Base-by-base conservation (phyloP, 2,797 vertebrate genomes). In the Mus minutoides region DNA sequence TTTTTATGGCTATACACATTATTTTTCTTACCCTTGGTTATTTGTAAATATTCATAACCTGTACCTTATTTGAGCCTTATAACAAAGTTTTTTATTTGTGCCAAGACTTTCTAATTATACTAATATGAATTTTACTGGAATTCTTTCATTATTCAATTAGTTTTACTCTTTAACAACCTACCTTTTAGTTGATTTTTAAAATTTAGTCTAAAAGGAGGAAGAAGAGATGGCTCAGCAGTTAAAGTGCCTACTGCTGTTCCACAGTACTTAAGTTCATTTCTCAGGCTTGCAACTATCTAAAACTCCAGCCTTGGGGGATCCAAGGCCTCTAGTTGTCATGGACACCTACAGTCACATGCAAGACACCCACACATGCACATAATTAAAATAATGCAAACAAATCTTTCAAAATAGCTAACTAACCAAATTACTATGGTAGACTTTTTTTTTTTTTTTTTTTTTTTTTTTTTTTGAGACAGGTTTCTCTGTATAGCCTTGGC, bases 171-270 rank as follows among this genome's bases (percentile, higher is more conserved):
- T 76, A 7, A 90, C 56, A 88, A 37, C 29, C 79, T 64, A 94
- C 79, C 5, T 93, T 96, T 86, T 85, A 6, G 73, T 8, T 37
- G 29, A 26, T 71, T 95, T 91, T 80, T 46, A 86, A 92, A 79
- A 88, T 75, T 90, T 67, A 94, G 4, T 49, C 6, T 90, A 31
- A 12, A 14, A 37, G 52, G 11, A 80, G 12, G 71, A 21, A 37
- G 3, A 34, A 80, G 34, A 56, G 34, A 80, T 37, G 21, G 17
- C 16, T 2, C 21, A 37, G 19, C 49, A 56, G 2, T 8, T 24
- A 80, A 56, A 9, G 17, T 54, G 17, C 31, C 77, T 54, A 54
- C 19, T 79, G 43, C 7, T 78, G 49, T 54, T 54, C 3, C 49
- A 17, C 56, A 26, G 56, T 10, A 60, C 56, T 43, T 62, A 56